Evolutionary conservation across 2,113 vertebrate species (phyloP).

Genomic region (Tachycineta bicolor): DNA sequence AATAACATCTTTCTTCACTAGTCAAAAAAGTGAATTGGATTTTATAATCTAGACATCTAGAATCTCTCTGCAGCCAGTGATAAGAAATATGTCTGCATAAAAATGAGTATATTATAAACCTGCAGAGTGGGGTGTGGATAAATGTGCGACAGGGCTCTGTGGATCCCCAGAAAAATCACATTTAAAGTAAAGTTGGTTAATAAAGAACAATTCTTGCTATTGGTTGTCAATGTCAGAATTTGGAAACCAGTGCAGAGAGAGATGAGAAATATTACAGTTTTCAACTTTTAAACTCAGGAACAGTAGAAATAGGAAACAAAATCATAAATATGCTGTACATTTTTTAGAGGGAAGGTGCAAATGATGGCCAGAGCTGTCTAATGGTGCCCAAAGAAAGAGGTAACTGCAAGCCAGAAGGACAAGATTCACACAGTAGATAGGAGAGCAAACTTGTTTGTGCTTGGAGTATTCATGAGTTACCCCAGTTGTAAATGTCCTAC

Average conservation of each 20-base stretch:
- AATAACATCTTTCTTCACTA: neutral
- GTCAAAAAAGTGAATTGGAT: neutral
- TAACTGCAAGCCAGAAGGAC: neutral
- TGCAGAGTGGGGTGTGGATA: neutral
- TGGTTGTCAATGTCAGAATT: neutral
- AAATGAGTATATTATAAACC: neutral
- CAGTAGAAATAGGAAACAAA: neutral
- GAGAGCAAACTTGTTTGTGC: neutral
- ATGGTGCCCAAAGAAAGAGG: neutral
- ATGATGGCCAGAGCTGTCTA: neutral
- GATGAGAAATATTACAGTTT: neutral
- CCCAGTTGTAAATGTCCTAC: neutral
- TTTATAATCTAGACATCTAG: neutral
- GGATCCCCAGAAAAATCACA: neutral
- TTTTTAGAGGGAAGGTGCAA: neutral
- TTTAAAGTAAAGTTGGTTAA: neutral
- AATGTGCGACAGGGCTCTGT: fast-evolving
- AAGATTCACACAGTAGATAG: neutral
- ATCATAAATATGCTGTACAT: neutral
- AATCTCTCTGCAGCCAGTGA: neutral
- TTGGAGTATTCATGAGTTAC: neutral
- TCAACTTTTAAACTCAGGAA: neutral
- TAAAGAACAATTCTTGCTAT: neutral
- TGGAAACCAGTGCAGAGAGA: neutral
- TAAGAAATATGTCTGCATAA: neutral